phyloP scores from a whole-genome alignment of 2,797 vertebrate genomes.

The Gymnothorax javanicus region DNA sequence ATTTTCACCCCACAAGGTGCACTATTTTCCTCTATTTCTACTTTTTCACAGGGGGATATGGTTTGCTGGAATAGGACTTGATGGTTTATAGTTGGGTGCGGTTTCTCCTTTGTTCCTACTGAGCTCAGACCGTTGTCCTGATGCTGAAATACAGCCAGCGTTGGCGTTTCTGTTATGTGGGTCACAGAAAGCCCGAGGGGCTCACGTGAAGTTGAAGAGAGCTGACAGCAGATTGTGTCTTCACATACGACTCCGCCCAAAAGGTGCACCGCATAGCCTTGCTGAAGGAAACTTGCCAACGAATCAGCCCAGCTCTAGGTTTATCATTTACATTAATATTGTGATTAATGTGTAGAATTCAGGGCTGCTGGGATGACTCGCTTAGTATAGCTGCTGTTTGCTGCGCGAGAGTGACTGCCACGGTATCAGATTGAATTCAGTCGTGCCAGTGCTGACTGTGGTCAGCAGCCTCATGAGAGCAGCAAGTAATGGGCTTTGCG shows the following conservation, averaged over 20 bases:
- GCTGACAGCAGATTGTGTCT: constrained; percentile 70
- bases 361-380: no score
- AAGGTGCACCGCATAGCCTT: neutral
- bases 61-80: neutral
- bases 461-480: no score
- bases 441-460: no score
- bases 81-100: neutral
- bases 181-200: constrained; percentile 68
- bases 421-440: no score
- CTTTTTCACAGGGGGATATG: neutral
- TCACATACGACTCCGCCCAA: constrained; percentile 22
- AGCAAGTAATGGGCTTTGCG: no score
- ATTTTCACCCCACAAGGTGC: neutral
- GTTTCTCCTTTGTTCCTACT: neutral
- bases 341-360: no score
- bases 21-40: constrained; percentile 1
- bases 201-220: constrained; percentile 68
- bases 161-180: constrained; percentile 68
- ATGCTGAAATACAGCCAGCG: constrained; percentile 25
- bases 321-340: neutral
- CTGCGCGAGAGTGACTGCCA: no score
- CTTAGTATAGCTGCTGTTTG: no score
- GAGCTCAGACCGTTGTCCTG: neutral
- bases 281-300: neutral
- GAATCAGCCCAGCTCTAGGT: neutral